Percentiles rank a stretch among this genome's conserved stretches.
These are phyloP conservation scores for Esperia sulphurella DNA, from an alignment of 2,888 invertebrate genomes.

Conservation along the genomic window DNA sequence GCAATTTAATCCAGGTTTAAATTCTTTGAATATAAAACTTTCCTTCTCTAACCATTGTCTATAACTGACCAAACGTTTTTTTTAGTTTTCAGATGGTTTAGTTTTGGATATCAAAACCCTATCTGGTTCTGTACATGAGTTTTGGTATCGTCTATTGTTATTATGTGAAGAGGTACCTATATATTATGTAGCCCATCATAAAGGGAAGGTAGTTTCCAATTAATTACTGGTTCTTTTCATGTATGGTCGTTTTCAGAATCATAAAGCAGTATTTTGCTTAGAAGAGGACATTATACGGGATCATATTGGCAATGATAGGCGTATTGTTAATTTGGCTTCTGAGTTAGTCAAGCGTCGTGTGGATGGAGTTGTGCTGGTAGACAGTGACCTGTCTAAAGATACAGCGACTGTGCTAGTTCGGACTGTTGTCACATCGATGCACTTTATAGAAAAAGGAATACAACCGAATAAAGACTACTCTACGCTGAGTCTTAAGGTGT, in stretches of 20 bases:
- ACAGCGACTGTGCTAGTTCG: constrained; percentile 18
- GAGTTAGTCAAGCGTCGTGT: constrained; percentile 18
- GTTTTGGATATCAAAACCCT: constrained; percentile 25
- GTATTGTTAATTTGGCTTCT: constrained; percentile 20
- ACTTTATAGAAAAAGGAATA: constrained; percentile 17
- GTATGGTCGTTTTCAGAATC: constrained; percentile 20
- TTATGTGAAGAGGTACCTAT: constrained; percentile 22
- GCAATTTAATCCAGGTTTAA: constrained; percentile 18
- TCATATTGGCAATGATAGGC: constrained; percentile 18
- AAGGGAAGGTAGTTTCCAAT: no score
- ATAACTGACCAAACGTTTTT: constrained; percentile 1
- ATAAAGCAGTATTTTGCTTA: constrained; percentile 26
- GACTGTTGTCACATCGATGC: constrained; percentile 23
- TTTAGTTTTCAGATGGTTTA: constrained; percentile 38
- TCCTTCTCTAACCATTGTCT: constrained; percentile 12
- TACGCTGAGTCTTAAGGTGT: constrained; percentile 21
- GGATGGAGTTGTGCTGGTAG: constrained; percentile 24
- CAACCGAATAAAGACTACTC: constrained; percentile 19
- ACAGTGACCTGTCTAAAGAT: constrained; percentile 7
- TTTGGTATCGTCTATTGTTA: constrained; percentile 12
- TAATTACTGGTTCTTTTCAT: background rate
- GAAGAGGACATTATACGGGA: constrained; percentile 19
- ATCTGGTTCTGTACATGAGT: constrained; percentile 13
- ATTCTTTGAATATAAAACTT: background rate
- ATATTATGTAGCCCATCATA: background rate